Evolutionary conservation across 2,113 vertebrate species (phyloP), one percentile per base, ranked within the genome.

Genomic region (Scartelaos histophorus): DNA sequence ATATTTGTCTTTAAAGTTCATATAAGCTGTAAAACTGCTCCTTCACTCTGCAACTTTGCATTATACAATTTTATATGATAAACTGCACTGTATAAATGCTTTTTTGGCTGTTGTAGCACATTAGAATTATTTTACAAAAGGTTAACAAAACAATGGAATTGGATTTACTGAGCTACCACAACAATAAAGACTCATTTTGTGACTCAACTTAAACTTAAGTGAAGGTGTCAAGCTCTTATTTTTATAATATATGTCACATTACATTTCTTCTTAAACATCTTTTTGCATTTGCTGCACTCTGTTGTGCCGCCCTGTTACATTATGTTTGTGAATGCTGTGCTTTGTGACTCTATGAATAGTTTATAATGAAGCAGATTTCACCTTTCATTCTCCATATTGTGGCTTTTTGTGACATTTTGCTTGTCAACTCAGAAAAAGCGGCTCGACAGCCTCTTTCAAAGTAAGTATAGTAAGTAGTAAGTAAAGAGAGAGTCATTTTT

Each of bases 391-490:
- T 58, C 54, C 12, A 51, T 3, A 16, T 19, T 19, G 1, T n/a
- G 47, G 13, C 49, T 68, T 34, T 13, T 77, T 79, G 38, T 82
- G 70, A 54, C 84, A 13, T 85, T 73, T 82, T 78, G 24, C 72
- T 0, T 19, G 13, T 70, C 62, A 4, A 1, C 69, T 57, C 62
- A 69, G 9, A 69, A 47, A 46, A 78, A 72, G 29, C 34, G 5
- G 24, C 12, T 71, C 34, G 71, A 58, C 34, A 66, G 34, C 71
- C 69, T 17, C 19, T 24, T 19, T 53, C 65, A 54, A 71, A 66
- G 51, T 29, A 29, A 29, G 29, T 29, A 29, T 29, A 29, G 29
- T 29, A 29, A 29, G 29, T 29, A 29, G 29, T 29, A 62, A 67
- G 58, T 51, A 67, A 66, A 12, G 0, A 85, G 69, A 74, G 84